phyloP scores from a whole-genome alignment of 1,140 invertebrate genomes.

The Lasioglossum baleicum region DNA sequence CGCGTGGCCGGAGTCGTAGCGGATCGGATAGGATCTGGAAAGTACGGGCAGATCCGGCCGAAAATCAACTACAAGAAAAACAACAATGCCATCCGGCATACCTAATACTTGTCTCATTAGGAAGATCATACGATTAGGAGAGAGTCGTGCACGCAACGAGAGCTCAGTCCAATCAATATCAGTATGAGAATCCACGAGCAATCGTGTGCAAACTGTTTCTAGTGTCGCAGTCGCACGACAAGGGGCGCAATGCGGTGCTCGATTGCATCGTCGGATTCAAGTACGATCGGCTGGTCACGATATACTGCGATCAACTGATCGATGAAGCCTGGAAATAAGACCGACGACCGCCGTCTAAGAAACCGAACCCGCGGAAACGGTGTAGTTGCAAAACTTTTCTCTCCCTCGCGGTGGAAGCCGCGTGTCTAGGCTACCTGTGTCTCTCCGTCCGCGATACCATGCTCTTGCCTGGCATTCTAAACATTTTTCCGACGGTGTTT shows the following conservation, averaged over 20 bases:
- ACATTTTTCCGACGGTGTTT: conserved; percentile 30
- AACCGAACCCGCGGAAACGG: conserved; percentile 18
- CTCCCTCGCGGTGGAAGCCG: no score
- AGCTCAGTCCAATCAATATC: conserved; percentile 55
- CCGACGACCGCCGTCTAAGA: conserved; percentile 32
- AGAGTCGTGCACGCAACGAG: conserved; percentile 45
- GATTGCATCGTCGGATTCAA: conserved; percentile 61
- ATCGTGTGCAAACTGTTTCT: conserved; percentile 59
- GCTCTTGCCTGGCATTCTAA: neutral
- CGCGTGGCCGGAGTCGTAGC: no score
- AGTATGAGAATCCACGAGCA: conserved; percentile 56
- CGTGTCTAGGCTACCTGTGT: conserved; percentile 10
- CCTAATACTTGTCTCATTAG: conserved; percentile 29
- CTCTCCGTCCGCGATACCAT: neutral
- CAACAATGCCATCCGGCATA: neutral
- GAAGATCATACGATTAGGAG: conserved; percentile 45
- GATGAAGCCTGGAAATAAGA: conserved; percentile 49
- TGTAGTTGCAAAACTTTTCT: conserved; percentile 17
- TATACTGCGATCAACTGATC: conserved; percentile 62
- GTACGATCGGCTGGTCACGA: conserved; percentile 64
- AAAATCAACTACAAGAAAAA: neutral
- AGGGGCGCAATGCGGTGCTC: conserved; percentile 56
- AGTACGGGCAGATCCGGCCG: neutral
- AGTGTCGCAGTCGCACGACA: conserved; percentile 63
- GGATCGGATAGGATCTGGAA: no score